Base-by-base conservation (phyloP, 2,888 invertebrate species). In the Eupithecia centaureata region DNA sequence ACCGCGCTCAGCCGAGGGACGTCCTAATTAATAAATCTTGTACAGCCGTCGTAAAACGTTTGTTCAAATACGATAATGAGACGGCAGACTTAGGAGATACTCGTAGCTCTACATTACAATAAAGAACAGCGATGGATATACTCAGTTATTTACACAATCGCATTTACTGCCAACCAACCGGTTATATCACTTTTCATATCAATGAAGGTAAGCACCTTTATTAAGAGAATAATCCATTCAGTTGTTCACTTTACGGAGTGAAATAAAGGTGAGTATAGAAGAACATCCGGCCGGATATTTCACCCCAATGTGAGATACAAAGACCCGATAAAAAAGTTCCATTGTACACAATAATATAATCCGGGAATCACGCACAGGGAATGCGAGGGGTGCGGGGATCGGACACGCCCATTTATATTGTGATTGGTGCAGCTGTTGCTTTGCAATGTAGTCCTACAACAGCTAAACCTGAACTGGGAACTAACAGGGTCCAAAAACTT, bases 221-320 rank as follows among this genome's bases (percentile, higher is more conserved):
- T 74, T 76, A 77, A 78, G 80, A 82, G 76, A 78, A 81, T 82
- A 89, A 90, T 86, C 88, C 86, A 81, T 87, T 86, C 83, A 82
- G 89, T 84, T 91, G 91, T 86, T 90, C 90, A 89, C 86, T 91
- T 89, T 77, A 78, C 76, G 77, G 78, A 75, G 76, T 80, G 78
- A 82, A 88, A 90, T 90, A 91, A 91, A 91, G 89, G 88, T 88
- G 86, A 91, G 86, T 85, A 83, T 83, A 84, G 86, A 86, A 85
- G 87, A 86, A 91, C 89, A 92, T 92, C 92, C 92, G 92, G 90
- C 91, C 91, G 92, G 92, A 92, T 92, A 92, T 92, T 91, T 90
- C 92, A 91, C 92, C 92, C 92, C 83, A 88, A 86, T 85, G 82
- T 85, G 84, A 86, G 87, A 82, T 84, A 92, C 91, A 92, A 92